A percentile compares a stretch with the other conserved stretches of the same genome.
Evolutionary conservation across 2,888 invertebrate genomes (phyloP).

Genomic region (Nomada hirtipes): DNA sequence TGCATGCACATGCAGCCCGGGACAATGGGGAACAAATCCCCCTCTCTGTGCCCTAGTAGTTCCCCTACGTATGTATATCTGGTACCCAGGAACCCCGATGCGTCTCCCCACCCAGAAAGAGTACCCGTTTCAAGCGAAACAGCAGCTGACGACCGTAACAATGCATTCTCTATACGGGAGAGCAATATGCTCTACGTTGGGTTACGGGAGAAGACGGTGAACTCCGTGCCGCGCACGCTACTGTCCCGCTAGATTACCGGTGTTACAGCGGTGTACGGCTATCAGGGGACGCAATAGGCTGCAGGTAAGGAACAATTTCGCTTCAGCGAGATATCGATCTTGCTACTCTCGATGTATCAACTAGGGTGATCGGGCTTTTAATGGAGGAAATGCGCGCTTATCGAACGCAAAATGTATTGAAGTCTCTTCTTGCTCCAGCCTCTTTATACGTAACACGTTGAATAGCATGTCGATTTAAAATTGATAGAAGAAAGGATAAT

Average conservation of each 20-base stretch:
- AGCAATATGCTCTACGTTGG: constrained; percentile 58
- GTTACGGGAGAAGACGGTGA: constrained; percentile 57
- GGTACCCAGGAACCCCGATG: constrained; percentile 49
- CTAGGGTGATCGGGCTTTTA: neutral
- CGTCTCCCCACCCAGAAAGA: constrained; percentile 54
- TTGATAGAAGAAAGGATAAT: neutral
- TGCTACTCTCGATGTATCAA: neutral
- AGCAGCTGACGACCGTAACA: constrained; percentile 75
- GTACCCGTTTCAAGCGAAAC: constrained; percentile 62
- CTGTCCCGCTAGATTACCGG: constrained; percentile 40
- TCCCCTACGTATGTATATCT: constrained; percentile 43
- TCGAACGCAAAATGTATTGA: neutral
- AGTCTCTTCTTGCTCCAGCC: neutral
- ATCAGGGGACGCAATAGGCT: constrained; percentile 22
- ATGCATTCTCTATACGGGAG: constrained; percentile 62
- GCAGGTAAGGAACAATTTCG: constrained; percentile 48
- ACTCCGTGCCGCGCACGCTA: constrained; percentile 29
- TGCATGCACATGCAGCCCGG: constrained; percentile 38
- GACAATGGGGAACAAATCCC: constrained; percentile 59
- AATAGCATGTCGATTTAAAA: neutral
- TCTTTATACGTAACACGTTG: neutral
- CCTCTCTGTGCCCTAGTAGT: constrained; percentile 32
- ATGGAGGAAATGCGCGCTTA: neutral
- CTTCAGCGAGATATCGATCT: constrained; percentile 33
- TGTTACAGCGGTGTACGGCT: constrained; percentile 48